Evolutionary conservation across 2,888 invertebrate genomes (phyloP), one percentile per base, ranked within the genome.

Genomic region (Eupithecia subumbrata): DNA sequence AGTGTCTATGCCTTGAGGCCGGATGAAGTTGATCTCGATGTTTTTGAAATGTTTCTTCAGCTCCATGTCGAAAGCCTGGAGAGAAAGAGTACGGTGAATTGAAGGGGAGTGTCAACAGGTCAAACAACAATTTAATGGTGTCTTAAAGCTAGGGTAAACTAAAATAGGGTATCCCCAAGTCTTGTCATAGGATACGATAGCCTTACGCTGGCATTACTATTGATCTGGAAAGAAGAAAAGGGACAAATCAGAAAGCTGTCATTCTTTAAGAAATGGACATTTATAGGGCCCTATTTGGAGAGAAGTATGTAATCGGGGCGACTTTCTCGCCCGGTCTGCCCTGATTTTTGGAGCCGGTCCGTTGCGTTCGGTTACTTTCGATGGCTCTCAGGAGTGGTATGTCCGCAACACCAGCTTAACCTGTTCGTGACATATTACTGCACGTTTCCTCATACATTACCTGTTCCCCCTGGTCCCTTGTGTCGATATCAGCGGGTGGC

Each of bases 31-130:
- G 85, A 98, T 89, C 82, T 97, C 97, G 79, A 97, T 97, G 40
- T 96, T 96, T 87, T 97, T 97, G 82, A 96, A 96, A 79, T 96
- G 96, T 85, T 96, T 97, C 84, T 96, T 97, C 30, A 97, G 93
- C 90, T 98, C 98, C 69, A 96, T 96, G 83, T 97, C 97, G 85
- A 98, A 98, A 43, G 97, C 95, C 96, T 97, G 95, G 5, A 64
- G 71, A 72, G 73, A 78, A 73, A 80, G 75, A 25, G 34, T 64
- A 63, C 18, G 16, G 63, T 16, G 16, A 34, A 64, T 34, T 64
- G 2, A 34, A 34, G 11, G 16, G 7, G 12, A 30, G 25, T 22
- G n/a, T 2, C 14, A 63, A 30, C 30, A 30, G 63, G 12, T 2
- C 3, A 52, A n/a, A n/a, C 12, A 43, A 45, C 45, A 45, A 45